Evolutionary conservation across 2,888 invertebrate species (phyloP), one percentile per base, ranked within the genome.

Genomic region (Scelioninae gen. 1): DNA sequence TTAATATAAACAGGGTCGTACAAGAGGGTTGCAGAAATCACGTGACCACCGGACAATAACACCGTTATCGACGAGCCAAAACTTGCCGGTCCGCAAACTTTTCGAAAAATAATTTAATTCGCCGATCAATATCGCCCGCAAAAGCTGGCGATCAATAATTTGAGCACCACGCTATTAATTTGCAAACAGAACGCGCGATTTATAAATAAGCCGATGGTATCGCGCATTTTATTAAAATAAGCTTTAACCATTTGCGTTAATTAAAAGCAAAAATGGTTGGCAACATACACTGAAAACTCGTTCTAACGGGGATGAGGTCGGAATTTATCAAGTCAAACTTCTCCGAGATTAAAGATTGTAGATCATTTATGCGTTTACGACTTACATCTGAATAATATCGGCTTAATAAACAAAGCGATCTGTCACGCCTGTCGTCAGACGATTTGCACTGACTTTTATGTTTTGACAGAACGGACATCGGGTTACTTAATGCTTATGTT

Each of bases 1-100:
- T 90, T 90, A 91, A 90, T 90, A 90, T 90, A 90, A 91, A 91
- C 91, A 90, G 88, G 86, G 86, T 80, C 83, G 81, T 81, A 78
- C 79, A 83, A 71, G 56, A 83, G 85, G 77, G 58, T 74, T 53
- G 47, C 34, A 72, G 71, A 77, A 56, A 85, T 85, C 88, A 87
- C 89, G 87, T 88, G 88, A 88, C 88, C 85, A 62, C 84, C 85
- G 90, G 90, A 90, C 90, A 89, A 89, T 90, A 86, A 88, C 76
- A 66, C 68, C 87, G 88, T 89, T 90, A 90, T 90, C 89, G 87
- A 88, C 88, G 79, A 74, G n/a, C 69, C 74, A 31, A 69, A 84
- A 76, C 75, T 75, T 71, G 77, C 75, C 31, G 68, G 71, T 79
- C 75, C 56, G 72, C 65, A 40, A 68, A 76, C 80, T 81, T 78